phyloP scores from a whole-genome alignment of 1,140 invertebrate genomes.

The Cydia amplana region DNA sequence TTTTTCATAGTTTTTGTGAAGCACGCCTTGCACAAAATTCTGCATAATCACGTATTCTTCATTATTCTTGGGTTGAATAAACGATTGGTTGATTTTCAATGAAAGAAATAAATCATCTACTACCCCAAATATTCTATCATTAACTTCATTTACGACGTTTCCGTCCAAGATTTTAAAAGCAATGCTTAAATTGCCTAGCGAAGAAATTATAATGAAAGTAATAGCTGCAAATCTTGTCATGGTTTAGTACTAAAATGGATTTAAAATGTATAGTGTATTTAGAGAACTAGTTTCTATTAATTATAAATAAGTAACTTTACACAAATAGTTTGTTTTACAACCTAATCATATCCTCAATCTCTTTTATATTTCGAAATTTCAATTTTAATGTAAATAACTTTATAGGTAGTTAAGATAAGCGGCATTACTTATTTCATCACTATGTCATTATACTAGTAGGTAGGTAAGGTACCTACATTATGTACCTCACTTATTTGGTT shows the following conservation, averaged over 20 bases:
- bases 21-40: not conserved
- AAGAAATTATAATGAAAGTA: not conserved
- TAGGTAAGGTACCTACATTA: not conserved
- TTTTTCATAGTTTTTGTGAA: not conserved
- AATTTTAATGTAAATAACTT: not conserved
- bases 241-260: not conserved
- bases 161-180: not conserved
- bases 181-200: not conserved
- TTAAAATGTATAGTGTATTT: not conserved
- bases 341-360: not conserved
- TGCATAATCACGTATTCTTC: not conserved
- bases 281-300: not conserved
- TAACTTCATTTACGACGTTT: not conserved
- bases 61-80: not conserved
- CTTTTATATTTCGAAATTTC: conserved; percentile 9
- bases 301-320: not conserved
- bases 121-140: not conserved
- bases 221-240: conserved; percentile 4
- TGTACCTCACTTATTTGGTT: not conserved
- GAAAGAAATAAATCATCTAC: conserved; percentile 10
- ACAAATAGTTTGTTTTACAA: not conserved
- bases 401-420: not conserved
- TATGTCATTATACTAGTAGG: not conserved
- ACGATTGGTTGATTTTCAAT: not conserved
- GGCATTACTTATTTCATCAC: not conserved